Evolutionary conservation across 2,113 vertebrate genomes (phyloP).

Genomic region (Poeciliopsis turrubarensis): DNA sequence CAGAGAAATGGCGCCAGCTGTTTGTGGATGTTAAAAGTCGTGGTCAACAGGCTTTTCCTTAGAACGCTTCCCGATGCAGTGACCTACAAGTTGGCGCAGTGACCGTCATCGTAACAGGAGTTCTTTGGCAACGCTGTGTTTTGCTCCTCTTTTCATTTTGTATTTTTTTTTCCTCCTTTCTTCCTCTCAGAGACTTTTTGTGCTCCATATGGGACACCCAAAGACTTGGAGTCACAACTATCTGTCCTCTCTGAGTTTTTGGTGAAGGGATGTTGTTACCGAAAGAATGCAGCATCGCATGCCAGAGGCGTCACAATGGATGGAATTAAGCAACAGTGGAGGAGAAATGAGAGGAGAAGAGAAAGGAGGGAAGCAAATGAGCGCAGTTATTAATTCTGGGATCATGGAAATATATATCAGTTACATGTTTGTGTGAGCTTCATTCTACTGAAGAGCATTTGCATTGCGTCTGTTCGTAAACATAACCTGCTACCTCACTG

Average conservation of each 20-base stretch:
- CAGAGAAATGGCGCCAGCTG: slow-evolving; percentile 66
- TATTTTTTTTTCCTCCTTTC: neutral
- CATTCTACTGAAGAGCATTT: slow-evolving; percentile 9
- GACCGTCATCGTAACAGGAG: slow-evolving; percentile 22
- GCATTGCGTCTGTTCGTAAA: slow-evolving; percentile 11
- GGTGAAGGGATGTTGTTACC: slow-evolving; percentile 72
- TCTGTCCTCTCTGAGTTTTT: slow-evolving; percentile 48
- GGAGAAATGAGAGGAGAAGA: slow-evolving; percentile 1
- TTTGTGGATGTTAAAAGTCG: slow-evolving; percentile 67
- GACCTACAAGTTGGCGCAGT: slow-evolving; percentile 52
- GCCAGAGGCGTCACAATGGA: slow-evolving; percentile 73
- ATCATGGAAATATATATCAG: neutral
- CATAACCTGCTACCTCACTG: slow-evolving; percentile 39
- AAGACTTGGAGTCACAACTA: slow-evolving; percentile 42
- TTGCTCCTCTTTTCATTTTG: neutral
- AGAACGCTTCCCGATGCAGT: slow-evolving; percentile 34
- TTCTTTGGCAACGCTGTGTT: neutral
- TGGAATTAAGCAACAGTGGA: slow-evolving; percentile 36
- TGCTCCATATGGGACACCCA: slow-evolving; percentile 41
- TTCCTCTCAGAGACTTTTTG: slow-evolving; percentile 1
- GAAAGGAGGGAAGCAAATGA: slow-evolving; percentile 9
- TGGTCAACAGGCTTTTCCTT: slow-evolving; percentile 73
- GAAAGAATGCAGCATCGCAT: slow-evolving; percentile 69
- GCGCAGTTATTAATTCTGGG: neutral
- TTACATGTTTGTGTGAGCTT: slow-evolving; percentile 30